Evolutionary conservation across 1,140 invertebrate species (phyloP), one percentile per base, ranked within the genome.

Genomic region (Atta texana): DNA sequence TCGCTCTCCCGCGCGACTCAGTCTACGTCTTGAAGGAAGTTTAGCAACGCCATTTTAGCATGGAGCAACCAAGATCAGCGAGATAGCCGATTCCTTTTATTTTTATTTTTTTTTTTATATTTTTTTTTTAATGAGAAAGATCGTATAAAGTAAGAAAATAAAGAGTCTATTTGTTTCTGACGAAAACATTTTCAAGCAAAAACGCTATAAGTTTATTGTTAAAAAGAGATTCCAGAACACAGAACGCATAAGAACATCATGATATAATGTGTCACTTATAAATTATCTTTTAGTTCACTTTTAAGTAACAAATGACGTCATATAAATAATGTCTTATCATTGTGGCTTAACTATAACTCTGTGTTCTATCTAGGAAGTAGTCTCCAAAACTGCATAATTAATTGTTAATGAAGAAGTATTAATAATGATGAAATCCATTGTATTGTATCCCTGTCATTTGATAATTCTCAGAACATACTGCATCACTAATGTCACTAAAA

Each of bases 1-100:
- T 21, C 76, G 24, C 28, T 44, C 44, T 21, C n/a, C 39, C 44
- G n/a, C 24, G 39, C 18, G 12, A 66, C 3, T 78, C 24, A 61
- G 16, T 59, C 18, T 76, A 21, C 76, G 76, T 53, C 61, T 49
- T 12, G 44, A 64, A 64, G 59, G 18, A 77, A 53, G 61, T 68
- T 53, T 34, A 53, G 12, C 44, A 49, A 28, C 28, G 61, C 5
- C 28, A 6, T 80, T 80, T 53, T 53, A 44, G 31, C 44, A 53
- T 49, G 18, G n/a, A 78, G 18, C 12, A 49, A 66, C 7, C 18
- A 28, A 55, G 44, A 66, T 49, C 34, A 78, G 28, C n/a, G n/a
- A 68, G 7, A 24, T 31, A 24, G 31, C n/a, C 12, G 14, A 44
- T 44, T 39, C 1, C 21, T 39, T 55, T 74, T 10, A 21, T 44